Conservation (phyloP, 2,888 invertebrate genomes). For the Psylliodes chrysocephalus region DNA sequence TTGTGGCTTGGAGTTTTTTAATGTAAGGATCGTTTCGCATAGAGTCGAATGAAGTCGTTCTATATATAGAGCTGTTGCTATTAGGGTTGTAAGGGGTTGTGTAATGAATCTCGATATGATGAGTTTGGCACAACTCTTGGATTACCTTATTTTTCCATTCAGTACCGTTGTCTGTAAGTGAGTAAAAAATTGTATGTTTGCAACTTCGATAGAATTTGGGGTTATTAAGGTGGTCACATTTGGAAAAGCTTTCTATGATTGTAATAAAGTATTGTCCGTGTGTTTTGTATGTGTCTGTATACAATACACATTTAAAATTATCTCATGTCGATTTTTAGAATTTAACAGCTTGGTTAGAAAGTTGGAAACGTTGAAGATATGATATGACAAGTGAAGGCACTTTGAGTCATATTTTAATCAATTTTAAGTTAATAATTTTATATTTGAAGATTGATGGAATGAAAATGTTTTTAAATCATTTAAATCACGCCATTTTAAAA, state of each 20-base stretch:
- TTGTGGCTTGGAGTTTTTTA: background rate
- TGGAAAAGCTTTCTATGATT: background rate
- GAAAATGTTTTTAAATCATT: too few species aligned
- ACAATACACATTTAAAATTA: too few species aligned
- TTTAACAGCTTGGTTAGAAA: too few species aligned
- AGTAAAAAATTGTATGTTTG: background rate
- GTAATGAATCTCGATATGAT: slow-evolving; percentile 4
- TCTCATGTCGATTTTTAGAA: too few species aligned
- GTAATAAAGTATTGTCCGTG: slow-evolving; percentile 1
- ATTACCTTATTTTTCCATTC: slow-evolving; percentile 11
- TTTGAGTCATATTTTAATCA: too few species aligned
- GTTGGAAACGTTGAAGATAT: too few species aligned
- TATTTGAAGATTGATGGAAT: too few species aligned
- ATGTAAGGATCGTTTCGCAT: background rate
- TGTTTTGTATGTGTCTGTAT: slow-evolving; percentile 3
- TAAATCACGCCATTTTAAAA: too few species aligned
- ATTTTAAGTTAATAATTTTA: too few species aligned
- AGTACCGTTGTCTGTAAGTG: background rate
- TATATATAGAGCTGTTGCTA: too few species aligned
- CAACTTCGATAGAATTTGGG: background rate
- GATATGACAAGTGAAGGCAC: too few species aligned
- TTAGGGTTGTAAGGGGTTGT: background rate
- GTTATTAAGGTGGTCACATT: background rate
- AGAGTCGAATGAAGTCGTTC: slow-evolving; percentile 2
- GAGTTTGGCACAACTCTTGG: background rate